Percentiles rank a stretch among this genome's conserved stretches.
These are phyloP conservation scores for Hypothenemus hampei DNA, from an alignment of 1,140 invertebrate genomes.

Conservation along the genomic window DNA sequence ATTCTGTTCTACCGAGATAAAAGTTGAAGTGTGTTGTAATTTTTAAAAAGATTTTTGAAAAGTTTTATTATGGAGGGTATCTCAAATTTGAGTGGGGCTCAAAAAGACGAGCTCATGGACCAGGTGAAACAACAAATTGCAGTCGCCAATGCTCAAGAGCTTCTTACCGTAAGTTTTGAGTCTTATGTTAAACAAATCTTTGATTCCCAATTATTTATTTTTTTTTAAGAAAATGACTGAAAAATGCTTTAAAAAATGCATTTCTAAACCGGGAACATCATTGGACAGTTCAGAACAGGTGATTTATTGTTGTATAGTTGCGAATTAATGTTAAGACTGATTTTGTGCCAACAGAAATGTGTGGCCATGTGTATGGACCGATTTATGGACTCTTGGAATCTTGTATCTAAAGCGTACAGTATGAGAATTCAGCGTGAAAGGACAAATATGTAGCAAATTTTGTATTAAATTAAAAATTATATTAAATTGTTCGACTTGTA, in stretches of 20 bases:
- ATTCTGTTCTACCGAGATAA: too few relatives aligned
- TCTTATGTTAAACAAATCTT: too few relatives aligned
- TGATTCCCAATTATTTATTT: constrained; percentile 1
- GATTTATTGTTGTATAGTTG: too few relatives aligned
- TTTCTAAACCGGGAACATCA: constrained; percentile 83
- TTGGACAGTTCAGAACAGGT: constrained; percentile 89
- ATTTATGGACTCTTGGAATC: constrained; percentile 93
- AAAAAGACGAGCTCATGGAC: constrained; percentile 89
- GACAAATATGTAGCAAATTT: constrained; percentile 41
- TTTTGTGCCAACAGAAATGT: constrained; percentile 80
- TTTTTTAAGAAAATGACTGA: constrained; percentile 87
- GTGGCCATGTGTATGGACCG: constrained; percentile 97
- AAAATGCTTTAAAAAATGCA: constrained; percentile 95
- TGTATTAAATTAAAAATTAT: constrained; percentile 5
- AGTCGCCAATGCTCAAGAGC: constrained; percentile 89
- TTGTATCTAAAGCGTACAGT: constrained; percentile 81
- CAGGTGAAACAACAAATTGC: constrained; percentile 96
- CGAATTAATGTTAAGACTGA: background rate
- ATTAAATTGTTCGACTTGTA: too few relatives aligned
- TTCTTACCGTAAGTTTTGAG: constrained; percentile 69
- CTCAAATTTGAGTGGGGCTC: constrained; percentile 52
- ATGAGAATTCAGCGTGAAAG: constrained; percentile 73
- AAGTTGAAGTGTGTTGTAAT: too few relatives aligned
- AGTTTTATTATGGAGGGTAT: constrained; percentile 30
- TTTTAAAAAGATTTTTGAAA: too few relatives aligned